These are phyloP conservation scores for Microtus montanus DNA, from an alignment of 2,113 vertebrate species.

Conservation along the genomic window DNA sequence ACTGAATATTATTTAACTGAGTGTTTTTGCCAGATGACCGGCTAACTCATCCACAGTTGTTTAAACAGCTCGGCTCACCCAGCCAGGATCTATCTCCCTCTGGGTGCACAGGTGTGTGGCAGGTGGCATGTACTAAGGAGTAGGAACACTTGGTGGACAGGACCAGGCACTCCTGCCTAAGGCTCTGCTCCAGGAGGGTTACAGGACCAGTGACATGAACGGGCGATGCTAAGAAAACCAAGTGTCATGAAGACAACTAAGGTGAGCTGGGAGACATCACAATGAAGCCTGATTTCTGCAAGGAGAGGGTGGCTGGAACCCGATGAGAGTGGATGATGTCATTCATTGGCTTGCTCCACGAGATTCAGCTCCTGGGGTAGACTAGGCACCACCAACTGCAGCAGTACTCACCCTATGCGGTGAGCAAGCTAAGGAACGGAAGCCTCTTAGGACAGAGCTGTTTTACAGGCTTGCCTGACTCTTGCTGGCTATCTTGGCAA, in stretches of 20 bases:
- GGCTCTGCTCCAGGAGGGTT: neutral
- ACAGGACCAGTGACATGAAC: neutral
- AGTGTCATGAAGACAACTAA: neutral
- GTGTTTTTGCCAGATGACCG: constrained; percentile 17
- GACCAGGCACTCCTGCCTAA: neutral
- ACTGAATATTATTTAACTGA: neutral
- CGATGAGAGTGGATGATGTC: neutral
- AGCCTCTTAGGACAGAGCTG: neutral
- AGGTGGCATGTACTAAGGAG: neutral
- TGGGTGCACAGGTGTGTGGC: neutral
- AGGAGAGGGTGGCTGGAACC: neutral
- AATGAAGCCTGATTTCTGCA: neutral
- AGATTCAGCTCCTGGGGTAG: constrained; percentile 55
- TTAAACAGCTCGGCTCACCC: neutral
- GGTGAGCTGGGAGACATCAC: neutral
- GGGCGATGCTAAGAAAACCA: neutral
- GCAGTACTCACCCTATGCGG: neutral
- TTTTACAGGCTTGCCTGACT: constrained; percentile 10
- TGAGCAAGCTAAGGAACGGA: constrained; percentile 9
- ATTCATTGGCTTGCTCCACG: neutral
- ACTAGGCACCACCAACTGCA: neutral
- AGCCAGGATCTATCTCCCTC: neutral
- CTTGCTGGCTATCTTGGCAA: neutral
- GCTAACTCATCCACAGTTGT: neutral
- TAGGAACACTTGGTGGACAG: too few species aligned